Base-by-base conservation (phyloP, 2,797 vertebrate species). In the Hafferia zeledoni region DNA sequence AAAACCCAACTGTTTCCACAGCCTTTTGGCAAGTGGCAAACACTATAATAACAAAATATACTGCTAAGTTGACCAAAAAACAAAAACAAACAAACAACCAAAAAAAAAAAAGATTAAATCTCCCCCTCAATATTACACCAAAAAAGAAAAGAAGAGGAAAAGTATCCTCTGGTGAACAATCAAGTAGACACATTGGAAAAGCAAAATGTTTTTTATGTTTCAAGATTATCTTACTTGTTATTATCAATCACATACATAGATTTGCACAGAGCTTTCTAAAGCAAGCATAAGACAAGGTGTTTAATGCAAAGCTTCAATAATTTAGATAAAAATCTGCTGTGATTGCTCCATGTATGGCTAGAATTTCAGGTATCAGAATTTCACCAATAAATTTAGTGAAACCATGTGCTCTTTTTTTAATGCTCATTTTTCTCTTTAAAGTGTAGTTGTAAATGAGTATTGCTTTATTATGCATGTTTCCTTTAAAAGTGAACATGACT, bases 401-500 rank as follows among this genome's bases (percentile, higher is more conserved):
- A 93, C 53, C 87, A 91, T 77, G 82, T 88, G 46, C 46, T 87
- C 64, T 72, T 76, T 81, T 92, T 96, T 95, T 83, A 96, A 92
- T 93, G 65, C 55, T 87, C 93, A 95, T 96, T 97, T 95, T 97
- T 95, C 87, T 97, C 93, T 97, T 90, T 95, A 96, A 96, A 96
- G 96, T 96, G 90, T 97, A 95, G 93, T 94, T 97, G 86, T 94
- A 95, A 96, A 98, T 96, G 95, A 96, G 95, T 97, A 93, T 97
- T 94, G 95, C 96, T 97, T 97, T 95, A 96, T 95, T 96, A 96
- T 97, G 92, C 97, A 86, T 97, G 95, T 98, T 97, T 97, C 96
- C 93, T 97, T 97, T 96, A 97, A 97, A 97, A 97, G 95, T 97
- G 95, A 97, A 96, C 97, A 97, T 68, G 94, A 97, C 93, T 97